Percentiles rank a stretch among this genome's conserved stretches.
Conservation (phyloP, 2,113 vertebrate species). For the Perognathus longimembris region DNA sequence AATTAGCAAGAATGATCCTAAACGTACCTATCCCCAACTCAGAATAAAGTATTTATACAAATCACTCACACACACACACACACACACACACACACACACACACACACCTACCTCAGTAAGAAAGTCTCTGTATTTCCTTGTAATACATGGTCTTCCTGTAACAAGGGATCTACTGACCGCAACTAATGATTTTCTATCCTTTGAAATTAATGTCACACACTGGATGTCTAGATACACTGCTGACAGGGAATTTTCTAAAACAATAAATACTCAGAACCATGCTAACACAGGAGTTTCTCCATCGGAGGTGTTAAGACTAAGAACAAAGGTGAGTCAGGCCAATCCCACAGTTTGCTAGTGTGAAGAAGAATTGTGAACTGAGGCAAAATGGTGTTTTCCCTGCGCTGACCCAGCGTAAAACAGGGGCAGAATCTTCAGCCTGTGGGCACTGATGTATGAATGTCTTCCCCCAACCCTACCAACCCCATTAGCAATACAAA, state of each 20-base stretch:
- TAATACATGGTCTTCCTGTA: constrained; percentile 23
- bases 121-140: constrained; percentile 49
- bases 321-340: neutral
- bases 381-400: neutral
- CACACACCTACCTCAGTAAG: neutral
- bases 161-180: constrained; percentile 18
- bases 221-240: constrained; percentile 19
- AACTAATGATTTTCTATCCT: constrained; percentile 65
- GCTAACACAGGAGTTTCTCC: constrained; percentile 34
- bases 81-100: no score
- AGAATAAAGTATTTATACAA: neutral
- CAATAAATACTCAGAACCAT: neutral
- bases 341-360: neutral
- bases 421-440: neutral
- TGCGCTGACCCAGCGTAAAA: neutral
- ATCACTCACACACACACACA: neutral
- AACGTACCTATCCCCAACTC: neutral
- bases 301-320: neutral
- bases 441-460: neutral
- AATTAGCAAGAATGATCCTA: neutral
- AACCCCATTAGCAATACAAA: neutral
- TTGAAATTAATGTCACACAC: constrained; percentile 53
- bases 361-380: neutral
- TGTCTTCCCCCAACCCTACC: neutral
- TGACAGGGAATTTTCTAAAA: constrained; percentile 48